Evolutionary conservation across 2,797 vertebrate species (phyloP).

Genomic region (Gorsachius magnificus): DNA sequence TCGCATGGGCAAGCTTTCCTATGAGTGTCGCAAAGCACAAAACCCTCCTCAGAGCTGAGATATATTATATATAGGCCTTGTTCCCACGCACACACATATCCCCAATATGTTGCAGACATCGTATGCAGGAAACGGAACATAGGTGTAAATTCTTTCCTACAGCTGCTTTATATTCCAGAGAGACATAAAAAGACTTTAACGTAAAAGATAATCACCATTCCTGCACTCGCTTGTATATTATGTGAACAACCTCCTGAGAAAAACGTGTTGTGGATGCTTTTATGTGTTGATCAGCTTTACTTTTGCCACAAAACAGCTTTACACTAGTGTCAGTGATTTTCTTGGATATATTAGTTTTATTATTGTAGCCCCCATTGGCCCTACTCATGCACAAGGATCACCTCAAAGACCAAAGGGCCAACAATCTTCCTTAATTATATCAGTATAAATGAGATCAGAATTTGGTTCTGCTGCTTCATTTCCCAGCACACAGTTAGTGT

Average conservation of each 20-base stretch:
- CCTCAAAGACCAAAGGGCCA: background rate
- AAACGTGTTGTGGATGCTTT: background rate
- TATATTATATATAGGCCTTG: background rate
- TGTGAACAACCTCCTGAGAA: slow-evolving; percentile 15
- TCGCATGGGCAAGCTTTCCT: accelerated
- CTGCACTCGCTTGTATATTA: background rate
- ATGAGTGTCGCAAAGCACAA: background rate
- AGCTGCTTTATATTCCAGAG: slow-evolving; percentile 16
- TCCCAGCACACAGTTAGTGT: slow-evolving; percentile 3
- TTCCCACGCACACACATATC: background rate
- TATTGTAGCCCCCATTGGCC: background rate
- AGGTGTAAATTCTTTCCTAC: slow-evolving; percentile 5
- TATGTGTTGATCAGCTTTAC: slow-evolving; percentile 7
- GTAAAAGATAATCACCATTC: slow-evolving; percentile 23
- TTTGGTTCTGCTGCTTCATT: slow-evolving; percentile 7
- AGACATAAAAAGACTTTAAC: slow-evolving; percentile 1
- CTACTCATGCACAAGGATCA: background rate
- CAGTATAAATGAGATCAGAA: slow-evolving; percentile 35
- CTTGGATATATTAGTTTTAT: slow-evolving; percentile 18
- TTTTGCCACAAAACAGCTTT: background rate
- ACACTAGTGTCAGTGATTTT: background rate
- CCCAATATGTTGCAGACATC: background rate
- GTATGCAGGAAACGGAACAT: background rate
- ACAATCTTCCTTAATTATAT: slow-evolving; percentile 23
- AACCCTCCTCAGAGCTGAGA: background rate